Evolutionary conservation across 2,113 vertebrate species (phyloP).

Genomic region (Lampris megalopsis): DNA sequence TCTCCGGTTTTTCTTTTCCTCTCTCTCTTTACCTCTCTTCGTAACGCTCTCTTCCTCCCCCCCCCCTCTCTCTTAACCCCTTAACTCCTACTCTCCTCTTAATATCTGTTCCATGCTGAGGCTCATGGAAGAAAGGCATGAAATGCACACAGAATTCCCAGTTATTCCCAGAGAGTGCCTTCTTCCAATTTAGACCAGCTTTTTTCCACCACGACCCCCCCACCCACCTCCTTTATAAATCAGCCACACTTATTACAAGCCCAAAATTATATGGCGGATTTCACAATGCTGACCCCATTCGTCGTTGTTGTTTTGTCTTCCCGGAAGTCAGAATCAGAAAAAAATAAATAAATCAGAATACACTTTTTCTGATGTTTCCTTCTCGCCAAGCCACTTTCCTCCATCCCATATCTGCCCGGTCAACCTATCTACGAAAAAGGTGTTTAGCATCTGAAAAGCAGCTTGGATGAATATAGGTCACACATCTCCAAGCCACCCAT

Average conservation of each 20-base stretch:
- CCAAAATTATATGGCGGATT: conserved; percentile 63
- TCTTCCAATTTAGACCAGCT: too few relatives aligned
- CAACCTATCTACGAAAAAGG: conserved; percentile 34
- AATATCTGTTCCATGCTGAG: neutral
- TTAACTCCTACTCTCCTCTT: conserved; percentile 20
- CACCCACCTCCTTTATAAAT: conserved; percentile 62
- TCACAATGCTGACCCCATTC: conserved; percentile 56
- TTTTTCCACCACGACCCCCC: neutral
- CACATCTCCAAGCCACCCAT: neutral
- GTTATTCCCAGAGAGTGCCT: neutral
- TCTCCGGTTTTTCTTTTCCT: neutral
- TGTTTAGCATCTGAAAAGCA: conserved; percentile 34
- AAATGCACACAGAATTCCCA: conserved; percentile 15
- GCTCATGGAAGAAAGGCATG: neutral
- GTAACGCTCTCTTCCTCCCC: conserved; percentile 37
- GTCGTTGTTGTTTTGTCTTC: conserved; percentile 69
- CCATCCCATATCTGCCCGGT: conserved; percentile 22
- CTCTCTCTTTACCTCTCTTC: conserved; percentile 52
- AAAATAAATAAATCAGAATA: too few relatives aligned
- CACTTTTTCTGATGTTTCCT: conserved; percentile 27
- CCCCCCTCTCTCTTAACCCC: neutral
- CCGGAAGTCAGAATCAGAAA: conserved; percentile 27
- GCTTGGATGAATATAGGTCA: conserved; percentile 33
- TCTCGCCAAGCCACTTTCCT: neutral
- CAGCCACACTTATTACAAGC: conserved; percentile 69